Evolutionary conservation across 1,140 invertebrate genomes (phyloP).

Genomic region (Sarcophaga peregrina): DNA sequence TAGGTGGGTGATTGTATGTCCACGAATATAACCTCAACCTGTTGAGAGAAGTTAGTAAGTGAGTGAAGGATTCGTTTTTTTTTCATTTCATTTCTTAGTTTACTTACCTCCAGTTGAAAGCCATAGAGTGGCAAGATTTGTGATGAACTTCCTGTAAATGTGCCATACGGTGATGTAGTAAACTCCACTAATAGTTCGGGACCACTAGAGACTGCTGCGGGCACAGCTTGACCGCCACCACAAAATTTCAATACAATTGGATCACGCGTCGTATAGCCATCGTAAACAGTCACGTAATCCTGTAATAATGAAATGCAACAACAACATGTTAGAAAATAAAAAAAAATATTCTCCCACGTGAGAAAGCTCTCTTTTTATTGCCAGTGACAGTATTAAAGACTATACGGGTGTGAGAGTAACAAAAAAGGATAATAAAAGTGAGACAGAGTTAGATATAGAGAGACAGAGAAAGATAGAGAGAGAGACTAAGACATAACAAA

Average conservation of each 20-base stretch:
- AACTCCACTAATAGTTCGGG: conserved; percentile 89
- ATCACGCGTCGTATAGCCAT: conserved; percentile 88
- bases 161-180: conserved; percentile 89
- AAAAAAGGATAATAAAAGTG: no score
- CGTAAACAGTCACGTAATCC: conserved; percentile 90
- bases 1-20: conserved; percentile 82
- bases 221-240: conserved; percentile 84
- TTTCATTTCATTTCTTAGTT: not conserved
- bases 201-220: conserved; percentile 84
- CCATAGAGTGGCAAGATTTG: conserved; percentile 83
- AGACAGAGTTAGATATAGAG: not conserved
- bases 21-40: conserved; percentile 81
- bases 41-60: not conserved
- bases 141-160: conserved; percentile 79
- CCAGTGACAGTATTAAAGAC: no score
- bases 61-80: not conserved
- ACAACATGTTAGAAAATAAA: not conserved
- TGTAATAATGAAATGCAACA: conserved; percentile 58
- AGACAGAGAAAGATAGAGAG: not conserved
- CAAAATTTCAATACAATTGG: conserved; percentile 90
- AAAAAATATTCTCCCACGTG: no score
- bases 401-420: no score
- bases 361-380: no score
- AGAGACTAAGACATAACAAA: not conserved
- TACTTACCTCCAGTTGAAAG: conserved; percentile 88